Conservation (phyloP, 2,113 vertebrate genomes). For the Excalfactoria chinensis region DNA sequence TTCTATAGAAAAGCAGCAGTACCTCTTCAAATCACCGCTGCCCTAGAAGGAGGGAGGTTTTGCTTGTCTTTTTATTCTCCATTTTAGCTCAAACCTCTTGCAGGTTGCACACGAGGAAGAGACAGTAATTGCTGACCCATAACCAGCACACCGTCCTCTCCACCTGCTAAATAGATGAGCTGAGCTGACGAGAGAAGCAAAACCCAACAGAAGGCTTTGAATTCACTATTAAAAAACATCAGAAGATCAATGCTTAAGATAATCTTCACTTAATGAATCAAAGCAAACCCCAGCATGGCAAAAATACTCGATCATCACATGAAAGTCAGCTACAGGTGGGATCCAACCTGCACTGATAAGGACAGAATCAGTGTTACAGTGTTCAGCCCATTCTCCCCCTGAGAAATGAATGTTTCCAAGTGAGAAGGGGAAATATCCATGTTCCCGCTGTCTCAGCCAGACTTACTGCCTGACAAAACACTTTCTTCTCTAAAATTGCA, state of each 20-base stretch:
- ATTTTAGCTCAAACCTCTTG: neutral
- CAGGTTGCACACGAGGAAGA: neutral
- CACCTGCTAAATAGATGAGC: neutral
- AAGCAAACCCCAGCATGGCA: neutral
- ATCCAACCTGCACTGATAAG: neutral
- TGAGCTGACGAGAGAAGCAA: neutral
- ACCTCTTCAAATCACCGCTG: neutral
- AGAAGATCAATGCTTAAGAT: neutral
- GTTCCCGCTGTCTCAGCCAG: neutral
- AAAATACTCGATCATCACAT: fast-evolving
- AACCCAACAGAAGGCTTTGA: neutral
- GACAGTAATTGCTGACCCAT: neutral
- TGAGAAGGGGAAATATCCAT: too few relatives aligned
- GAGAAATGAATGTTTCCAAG: neutral
- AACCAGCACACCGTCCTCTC: neutral
- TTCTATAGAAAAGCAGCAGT: neutral
- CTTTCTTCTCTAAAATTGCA: neutral
- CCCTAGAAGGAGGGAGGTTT: neutral
- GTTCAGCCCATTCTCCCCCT: neutral
- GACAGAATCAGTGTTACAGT: fast-evolving
- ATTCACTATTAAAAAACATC: neutral
- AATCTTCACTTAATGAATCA: neutral
- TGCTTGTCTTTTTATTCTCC: too few relatives aligned
- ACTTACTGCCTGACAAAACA: neutral
- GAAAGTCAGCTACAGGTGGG: fast-evolving